A percentile compares a stretch with the other conserved stretches of the same genome.
phyloP scores from a whole-genome alignment of 1,140 invertebrate species.

The Musca domestica region DNA sequence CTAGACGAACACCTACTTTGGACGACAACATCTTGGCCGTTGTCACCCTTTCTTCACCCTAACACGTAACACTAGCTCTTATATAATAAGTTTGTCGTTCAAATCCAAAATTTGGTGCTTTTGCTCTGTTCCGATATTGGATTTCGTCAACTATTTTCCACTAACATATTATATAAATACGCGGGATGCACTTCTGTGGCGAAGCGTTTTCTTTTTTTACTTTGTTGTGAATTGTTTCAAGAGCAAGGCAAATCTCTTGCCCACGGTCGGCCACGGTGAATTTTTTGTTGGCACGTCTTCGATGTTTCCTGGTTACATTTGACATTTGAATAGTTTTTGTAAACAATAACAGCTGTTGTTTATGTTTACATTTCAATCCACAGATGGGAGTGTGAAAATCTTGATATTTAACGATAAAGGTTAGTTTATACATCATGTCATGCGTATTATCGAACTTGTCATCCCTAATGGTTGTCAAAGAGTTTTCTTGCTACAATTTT shows the following conservation, averaged over 20 bases:
- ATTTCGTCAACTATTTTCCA: conserved; percentile 23
- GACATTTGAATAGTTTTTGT: no score
- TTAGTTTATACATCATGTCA: no score
- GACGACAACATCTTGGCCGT: conserved; percentile 7
- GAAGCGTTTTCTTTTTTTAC: not conserved
- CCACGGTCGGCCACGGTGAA: conserved; percentile 8
- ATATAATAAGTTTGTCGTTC: not conserved
- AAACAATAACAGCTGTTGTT: no score
- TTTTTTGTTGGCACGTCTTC: not conserved
- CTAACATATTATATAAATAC: conserved; percentile 23
- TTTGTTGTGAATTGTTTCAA: conserved; percentile 9
- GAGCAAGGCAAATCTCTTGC: conserved; percentile 9
- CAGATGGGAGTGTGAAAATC: no score
- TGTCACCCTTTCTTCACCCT: conserved; percentile 27
- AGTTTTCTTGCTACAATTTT: no score
- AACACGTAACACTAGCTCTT: conserved; percentile 5
- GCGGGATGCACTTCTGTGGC: not conserved
- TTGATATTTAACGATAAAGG: no score
- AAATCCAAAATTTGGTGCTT: not conserved
- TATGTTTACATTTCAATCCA: no score
- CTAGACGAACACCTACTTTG: not conserved
- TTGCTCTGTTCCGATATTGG: not conserved
- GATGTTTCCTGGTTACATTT: conserved; percentile 5
- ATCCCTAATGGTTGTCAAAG: no score
- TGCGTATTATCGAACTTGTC: no score